Conservation (phyloP, 1,140 invertebrate species). For the Caerostris darwini region DNA sequence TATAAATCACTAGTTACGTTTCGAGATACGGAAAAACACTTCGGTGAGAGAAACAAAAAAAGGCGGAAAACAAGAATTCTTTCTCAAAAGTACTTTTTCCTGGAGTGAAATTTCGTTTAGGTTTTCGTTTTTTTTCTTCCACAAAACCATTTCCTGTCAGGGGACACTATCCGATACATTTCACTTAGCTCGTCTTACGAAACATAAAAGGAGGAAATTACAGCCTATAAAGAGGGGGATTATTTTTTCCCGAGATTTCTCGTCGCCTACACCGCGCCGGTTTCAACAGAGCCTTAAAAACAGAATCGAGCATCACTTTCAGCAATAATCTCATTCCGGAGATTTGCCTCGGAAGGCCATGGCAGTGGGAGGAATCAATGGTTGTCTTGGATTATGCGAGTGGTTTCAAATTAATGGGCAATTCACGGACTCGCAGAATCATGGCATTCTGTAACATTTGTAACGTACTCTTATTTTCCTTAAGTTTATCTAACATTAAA, state of each 20-base stretch:
- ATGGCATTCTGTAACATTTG: neutral
- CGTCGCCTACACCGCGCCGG: neutral
- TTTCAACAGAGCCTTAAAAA: conserved; percentile 16
- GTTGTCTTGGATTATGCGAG: neutral
- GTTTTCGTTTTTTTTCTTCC: conserved; percentile 40
- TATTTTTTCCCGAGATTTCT: conserved; percentile 49
- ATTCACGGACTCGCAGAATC: neutral
- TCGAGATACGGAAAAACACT: neutral
- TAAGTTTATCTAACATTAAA: neutral
- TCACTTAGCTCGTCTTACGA: conserved; percentile 42
- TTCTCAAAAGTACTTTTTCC: conserved; percentile 21
- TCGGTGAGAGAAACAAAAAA: neutral
- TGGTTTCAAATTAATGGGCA: conserved; percentile 12
- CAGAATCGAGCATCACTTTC: conserved; percentile 41
- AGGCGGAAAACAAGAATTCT: neutral
- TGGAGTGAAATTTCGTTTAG: conserved; percentile 20
- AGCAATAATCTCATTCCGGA: conserved; percentile 11
- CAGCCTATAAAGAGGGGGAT: conserved; percentile 53
- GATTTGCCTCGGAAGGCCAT: neutral
- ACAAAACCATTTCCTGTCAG: conserved; percentile 31
- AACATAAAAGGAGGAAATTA: conserved; percentile 62
- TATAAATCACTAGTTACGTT: neutral
- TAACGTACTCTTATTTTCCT: neutral
- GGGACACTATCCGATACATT: conserved; percentile 28
- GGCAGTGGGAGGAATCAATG: conserved; percentile 34